Conservation (phyloP, 1,140 invertebrate species). For the Homalodisca vitripennis region DNA sequence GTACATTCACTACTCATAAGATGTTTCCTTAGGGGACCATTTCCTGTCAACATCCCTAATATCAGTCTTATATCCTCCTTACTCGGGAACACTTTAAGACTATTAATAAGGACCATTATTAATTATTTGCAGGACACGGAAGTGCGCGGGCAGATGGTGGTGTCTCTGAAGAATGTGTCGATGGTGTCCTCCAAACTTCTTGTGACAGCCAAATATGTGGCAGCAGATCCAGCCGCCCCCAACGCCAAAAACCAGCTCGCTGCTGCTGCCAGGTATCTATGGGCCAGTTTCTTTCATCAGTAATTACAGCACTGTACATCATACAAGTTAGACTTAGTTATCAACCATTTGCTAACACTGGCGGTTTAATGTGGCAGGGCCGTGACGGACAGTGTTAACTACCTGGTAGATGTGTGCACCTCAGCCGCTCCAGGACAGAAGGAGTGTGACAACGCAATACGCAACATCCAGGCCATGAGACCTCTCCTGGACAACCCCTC, state of each 20-base stretch:
- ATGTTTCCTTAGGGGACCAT: too few relatives aligned
- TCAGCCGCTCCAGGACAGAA: constrained; percentile 82
- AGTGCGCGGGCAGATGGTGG: constrained; percentile 74
- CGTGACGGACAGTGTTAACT: constrained; percentile 92
- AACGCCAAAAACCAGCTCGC: constrained; percentile 88
- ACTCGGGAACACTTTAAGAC: too few relatives aligned
- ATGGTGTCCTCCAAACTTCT: constrained; percentile 86
- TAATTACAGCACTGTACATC: too few relatives aligned
- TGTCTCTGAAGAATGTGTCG: constrained; percentile 83
- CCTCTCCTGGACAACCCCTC: constrained; percentile 81
- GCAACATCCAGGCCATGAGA: constrained; percentile 84
- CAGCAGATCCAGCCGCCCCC: constrained; percentile 83
- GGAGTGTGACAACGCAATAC: constrained; percentile 95
- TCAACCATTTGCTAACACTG: too few relatives aligned
- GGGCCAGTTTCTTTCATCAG: too few relatives aligned
- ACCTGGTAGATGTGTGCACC: constrained; percentile 73
- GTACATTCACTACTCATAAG: too few relatives aligned
- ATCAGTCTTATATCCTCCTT: too few relatives aligned
- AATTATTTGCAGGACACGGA: constrained; percentile 57
- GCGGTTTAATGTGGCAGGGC: constrained; percentile 47
- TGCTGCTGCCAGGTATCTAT: constrained; percentile 77
- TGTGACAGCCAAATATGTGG: constrained; percentile 82
- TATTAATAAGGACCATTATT: constrained; percentile 23
- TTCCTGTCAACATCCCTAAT: too few relatives aligned
- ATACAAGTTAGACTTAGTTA: too few relatives aligned